phyloP scores from a whole-genome alignment of 2,797 vertebrate genomes.

The Eupleurogrammus muticus region DNA sequence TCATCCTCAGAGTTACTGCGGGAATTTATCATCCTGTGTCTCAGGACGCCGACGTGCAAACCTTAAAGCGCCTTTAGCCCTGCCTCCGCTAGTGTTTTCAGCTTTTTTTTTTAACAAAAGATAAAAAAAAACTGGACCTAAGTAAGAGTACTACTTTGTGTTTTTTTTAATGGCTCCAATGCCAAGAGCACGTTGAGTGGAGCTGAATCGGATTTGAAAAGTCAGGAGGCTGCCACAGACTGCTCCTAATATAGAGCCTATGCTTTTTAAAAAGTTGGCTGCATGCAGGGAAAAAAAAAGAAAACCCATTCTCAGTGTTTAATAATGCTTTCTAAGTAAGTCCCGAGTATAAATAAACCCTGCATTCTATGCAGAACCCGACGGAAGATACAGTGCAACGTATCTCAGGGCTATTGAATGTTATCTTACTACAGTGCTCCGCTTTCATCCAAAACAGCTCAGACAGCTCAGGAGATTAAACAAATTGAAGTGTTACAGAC shows the following conservation, averaged over 20 bases:
- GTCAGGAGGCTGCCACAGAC: constrained; percentile 50
- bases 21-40: constrained; percentile 52
- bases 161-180: constrained; percentile 58
- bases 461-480: constrained; percentile 75
- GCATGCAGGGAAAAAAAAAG: constrained; percentile 48
- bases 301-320: constrained; percentile 46
- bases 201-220: constrained; percentile 63
- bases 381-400: constrained; percentile 50
- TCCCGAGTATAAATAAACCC: constrained; percentile 65
- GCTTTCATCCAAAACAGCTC: constrained; percentile 74
- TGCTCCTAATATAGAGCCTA: constrained; percentile 52
- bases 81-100: constrained; percentile 45
- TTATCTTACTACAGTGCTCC: constrained; percentile 65
- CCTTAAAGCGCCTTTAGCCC: constrained; percentile 42
- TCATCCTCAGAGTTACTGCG: constrained; percentile 38
- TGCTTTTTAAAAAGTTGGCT: constrained; percentile 37
- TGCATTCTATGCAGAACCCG: constrained; percentile 58
- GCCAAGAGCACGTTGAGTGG: constrained; percentile 41
- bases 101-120: no score
- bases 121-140: constrained; percentile 52
- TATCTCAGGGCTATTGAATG: constrained; percentile 71
- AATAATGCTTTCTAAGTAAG: constrained; percentile 60
- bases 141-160: constrained; percentile 54
- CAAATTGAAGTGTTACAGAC: constrained; percentile 78
- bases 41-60: constrained; percentile 40